Percentiles rank a stretch among this genome's conserved stretches.
Evolutionary conservation across 2,113 vertebrate species (phyloP).

Genomic region (Barbus barbus): DNA sequence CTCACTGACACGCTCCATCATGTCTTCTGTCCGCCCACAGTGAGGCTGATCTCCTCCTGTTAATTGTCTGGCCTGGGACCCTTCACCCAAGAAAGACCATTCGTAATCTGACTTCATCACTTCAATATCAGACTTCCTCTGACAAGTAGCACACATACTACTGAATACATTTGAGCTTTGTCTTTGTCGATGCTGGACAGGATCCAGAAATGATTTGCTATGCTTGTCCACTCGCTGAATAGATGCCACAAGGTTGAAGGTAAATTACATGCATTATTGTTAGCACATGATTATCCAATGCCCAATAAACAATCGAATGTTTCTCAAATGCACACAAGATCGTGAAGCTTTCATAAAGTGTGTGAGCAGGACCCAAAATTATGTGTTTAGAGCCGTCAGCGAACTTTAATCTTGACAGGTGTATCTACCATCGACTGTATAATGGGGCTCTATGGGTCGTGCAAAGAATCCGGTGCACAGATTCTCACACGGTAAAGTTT

Average conservation of each 20-base stretch:
- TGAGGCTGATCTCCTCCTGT: conserved; percentile 1
- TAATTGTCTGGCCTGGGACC: conserved; percentile 15
- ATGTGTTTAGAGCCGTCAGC: neutral
- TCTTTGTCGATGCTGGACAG: neutral
- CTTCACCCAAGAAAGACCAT: neutral
- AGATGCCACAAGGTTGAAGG: neutral
- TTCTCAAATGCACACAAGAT: neutral
- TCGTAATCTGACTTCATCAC: conserved; percentile 26
- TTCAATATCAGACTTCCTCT: conserved; percentile 12
- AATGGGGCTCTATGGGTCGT: neutral
- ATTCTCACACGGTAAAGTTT: neutral
- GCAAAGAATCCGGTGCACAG: neutral
- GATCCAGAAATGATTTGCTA: too few species aligned
- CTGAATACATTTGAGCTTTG: neutral
- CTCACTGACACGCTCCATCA: conserved; percentile 9
- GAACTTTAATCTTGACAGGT: neutral
- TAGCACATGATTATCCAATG: neutral
- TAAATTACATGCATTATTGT: too few species aligned
- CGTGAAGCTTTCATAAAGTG: neutral
- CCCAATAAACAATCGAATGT: neutral
- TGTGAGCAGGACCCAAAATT: neutral
- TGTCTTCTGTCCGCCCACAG: conserved; percentile 17
- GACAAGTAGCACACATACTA: neutral
- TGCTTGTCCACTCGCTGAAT: too few species aligned
- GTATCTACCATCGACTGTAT: neutral